Conservation (phyloP, 2,797 vertebrate species). For the Aeoliscus strigatus region DNA sequence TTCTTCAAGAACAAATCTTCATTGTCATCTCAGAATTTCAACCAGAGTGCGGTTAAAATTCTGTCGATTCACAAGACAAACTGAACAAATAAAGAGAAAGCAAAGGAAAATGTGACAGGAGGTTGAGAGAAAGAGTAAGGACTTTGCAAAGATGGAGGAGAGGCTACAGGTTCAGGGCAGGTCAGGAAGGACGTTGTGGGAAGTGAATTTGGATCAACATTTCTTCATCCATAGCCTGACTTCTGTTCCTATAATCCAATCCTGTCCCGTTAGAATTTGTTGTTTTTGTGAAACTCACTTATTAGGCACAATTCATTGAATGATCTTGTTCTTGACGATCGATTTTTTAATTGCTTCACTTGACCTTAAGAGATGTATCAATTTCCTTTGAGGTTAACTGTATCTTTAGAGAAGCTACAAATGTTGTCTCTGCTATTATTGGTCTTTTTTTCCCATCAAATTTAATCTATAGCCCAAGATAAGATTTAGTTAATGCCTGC, state of each 20-base stretch:
- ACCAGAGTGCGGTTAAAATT: constrained; percentile 77
- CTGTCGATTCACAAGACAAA: constrained; percentile 75
- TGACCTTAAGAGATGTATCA: constrained; percentile 43
- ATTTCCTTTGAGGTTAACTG: constrained; percentile 39
- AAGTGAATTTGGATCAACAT: constrained; percentile 69
- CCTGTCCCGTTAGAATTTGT: constrained; percentile 45
- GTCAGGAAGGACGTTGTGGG: constrained; percentile 63
- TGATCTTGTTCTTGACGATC: constrained; percentile 38
- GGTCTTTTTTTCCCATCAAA: constrained; percentile 40
- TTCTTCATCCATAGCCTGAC: constrained; percentile 76
- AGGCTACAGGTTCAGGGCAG: constrained; percentile 65
- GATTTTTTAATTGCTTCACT: constrained; percentile 36
- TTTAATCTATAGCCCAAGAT: constrained; percentile 39
- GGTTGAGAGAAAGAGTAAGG: constrained; percentile 73
- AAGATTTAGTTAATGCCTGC: constrained; percentile 47
- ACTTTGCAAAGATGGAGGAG: constrained; percentile 74
- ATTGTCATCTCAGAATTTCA: constrained; percentile 78
- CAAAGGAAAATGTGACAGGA: constrained; percentile 75
- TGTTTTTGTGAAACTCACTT: constrained; percentile 41
- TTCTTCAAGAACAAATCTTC: constrained; percentile 65
- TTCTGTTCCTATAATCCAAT: constrained; percentile 57
- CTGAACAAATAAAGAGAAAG: constrained; percentile 71
- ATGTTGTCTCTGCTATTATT: constrained; percentile 42
- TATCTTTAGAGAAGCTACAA: constrained; percentile 30
- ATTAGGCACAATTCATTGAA: constrained; percentile 48